Percentiles rank a stretch among this genome's conserved stretches.
Conservation (phyloP, 2,888 invertebrate species). For the Eumacrocentrus americanus region DNA sequence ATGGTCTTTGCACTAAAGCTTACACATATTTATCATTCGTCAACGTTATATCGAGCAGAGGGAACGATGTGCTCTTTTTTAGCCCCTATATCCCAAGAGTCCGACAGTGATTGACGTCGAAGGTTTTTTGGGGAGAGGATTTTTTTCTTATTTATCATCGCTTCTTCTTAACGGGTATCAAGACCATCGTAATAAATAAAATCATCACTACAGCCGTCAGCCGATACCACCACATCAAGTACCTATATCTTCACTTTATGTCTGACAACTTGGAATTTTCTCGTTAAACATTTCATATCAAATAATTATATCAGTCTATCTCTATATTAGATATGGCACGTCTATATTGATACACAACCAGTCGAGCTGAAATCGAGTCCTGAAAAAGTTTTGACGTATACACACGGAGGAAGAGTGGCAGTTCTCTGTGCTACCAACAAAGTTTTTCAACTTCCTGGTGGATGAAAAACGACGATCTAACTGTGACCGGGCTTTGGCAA, state of each 20-base stretch:
- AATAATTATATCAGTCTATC: no score
- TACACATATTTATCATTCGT: conserved; percentile 27
- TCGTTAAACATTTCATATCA: no score
- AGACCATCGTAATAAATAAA: neutral
- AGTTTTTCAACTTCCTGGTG: no score
- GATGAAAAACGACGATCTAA: no score
- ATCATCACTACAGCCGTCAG: neutral
- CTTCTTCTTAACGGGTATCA: neutral
- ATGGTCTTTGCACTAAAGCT: neutral
- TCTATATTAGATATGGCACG: no score
- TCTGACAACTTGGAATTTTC: no score
- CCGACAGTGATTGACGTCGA: conserved; percentile 24
- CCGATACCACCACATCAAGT: neutral
- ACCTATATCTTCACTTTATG: neutral
- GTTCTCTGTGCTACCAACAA: no score
- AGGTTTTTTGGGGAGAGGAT: conserved; percentile 2
- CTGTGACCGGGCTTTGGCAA: no score
- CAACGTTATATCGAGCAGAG: conserved; percentile 19
- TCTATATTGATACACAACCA: no score
- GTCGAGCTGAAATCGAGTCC: no score
- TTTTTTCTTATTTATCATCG: conserved; percentile 15
- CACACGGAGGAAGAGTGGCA: no score
- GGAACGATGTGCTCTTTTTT: neutral
- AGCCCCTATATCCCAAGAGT: conserved; percentile 7
- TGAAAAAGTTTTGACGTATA: no score